Evolutionary conservation across 2,797 vertebrate species (phyloP).

Genomic region (Valencia hispanica): DNA sequence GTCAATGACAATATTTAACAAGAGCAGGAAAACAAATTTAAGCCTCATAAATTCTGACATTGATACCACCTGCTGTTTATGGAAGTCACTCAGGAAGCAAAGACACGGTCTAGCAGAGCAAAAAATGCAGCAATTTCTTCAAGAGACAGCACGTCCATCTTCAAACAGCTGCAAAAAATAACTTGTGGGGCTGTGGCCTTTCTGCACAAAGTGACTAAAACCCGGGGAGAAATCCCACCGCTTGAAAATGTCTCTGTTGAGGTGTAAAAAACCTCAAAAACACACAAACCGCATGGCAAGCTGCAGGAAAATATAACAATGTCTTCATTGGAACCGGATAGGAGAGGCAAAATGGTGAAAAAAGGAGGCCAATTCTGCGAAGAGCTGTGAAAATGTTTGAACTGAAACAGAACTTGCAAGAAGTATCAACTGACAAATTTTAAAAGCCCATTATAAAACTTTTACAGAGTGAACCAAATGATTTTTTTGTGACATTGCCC

Average conservation of each 20-base stretch:
- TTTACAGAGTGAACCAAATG: neutral
- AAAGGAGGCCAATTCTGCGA: neutral
- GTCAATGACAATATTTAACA: constrained; percentile 42
- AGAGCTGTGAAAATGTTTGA: neutral
- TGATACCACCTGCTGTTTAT: constrained; percentile 60
- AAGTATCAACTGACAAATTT: neutral
- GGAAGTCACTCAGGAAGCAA: constrained; percentile 22
- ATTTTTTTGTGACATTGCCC: neutral
- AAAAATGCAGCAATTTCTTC: constrained; percentile 54
- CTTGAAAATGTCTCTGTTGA: no score
- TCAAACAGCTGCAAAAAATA: constrained; percentile 53
- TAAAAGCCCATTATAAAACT: neutral
- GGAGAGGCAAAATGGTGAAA: neutral
- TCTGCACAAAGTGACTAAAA: constrained; percentile 28
- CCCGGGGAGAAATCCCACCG: no score
- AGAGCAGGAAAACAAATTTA: constrained; percentile 24
- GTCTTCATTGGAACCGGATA: neutral
- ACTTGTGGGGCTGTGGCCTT: neutral
- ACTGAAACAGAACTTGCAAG: neutral
- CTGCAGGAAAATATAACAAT: constrained; percentile 13
- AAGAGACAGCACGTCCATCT: constrained; percentile 46
- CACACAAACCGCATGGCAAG: constrained; percentile 12
- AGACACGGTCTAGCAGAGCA: constrained; percentile 57
- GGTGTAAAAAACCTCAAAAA: constrained; percentile 23
- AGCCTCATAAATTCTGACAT: constrained; percentile 38